Conservation (phyloP, 2,888 invertebrate genomes). For the Melanostoma scalare region DNA sequence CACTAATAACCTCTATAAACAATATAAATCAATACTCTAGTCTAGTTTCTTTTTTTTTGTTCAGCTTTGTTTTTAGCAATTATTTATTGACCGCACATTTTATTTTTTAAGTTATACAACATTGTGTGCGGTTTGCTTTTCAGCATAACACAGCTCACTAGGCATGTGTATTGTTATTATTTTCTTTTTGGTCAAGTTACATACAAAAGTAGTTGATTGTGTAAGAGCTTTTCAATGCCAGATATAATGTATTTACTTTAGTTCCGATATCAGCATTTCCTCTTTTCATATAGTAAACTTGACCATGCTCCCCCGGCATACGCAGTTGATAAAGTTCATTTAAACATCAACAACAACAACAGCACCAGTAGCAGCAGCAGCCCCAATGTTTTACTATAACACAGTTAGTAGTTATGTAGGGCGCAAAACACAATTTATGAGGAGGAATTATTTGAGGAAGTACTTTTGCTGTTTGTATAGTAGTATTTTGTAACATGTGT, state of each 20-base stretch:
- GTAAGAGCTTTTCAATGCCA: constrained; percentile 25
- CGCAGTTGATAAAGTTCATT: constrained; percentile 33
- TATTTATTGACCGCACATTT: constrained; percentile 12
- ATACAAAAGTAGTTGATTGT: neutral
- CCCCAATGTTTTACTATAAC: no score
- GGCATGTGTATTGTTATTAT: constrained; percentile 3
- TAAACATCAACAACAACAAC: no score
- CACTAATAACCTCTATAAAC: constrained; percentile 26
- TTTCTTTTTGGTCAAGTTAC: neutral
- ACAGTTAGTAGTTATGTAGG: no score
- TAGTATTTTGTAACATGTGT: neutral
- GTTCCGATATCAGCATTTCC: constrained; percentile 59
- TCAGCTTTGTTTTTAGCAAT: constrained; percentile 5
- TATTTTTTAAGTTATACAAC: constrained; percentile 3
- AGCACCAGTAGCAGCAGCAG: no score
- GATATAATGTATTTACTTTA: constrained; percentile 31
- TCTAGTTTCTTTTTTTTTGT: neutral
- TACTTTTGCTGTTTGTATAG: no score
- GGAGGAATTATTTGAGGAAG: no score
- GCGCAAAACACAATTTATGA: no score
- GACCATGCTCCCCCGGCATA: constrained; percentile 41
- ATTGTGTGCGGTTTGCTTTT: constrained; percentile 11
- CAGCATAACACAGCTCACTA: neutral
- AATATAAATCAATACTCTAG: constrained; percentile 25
- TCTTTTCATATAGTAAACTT: constrained; percentile 58